Base-by-base conservation (phyloP, 2,797 vertebrate species). In the Paratrypauchen microcephalus region DNA sequence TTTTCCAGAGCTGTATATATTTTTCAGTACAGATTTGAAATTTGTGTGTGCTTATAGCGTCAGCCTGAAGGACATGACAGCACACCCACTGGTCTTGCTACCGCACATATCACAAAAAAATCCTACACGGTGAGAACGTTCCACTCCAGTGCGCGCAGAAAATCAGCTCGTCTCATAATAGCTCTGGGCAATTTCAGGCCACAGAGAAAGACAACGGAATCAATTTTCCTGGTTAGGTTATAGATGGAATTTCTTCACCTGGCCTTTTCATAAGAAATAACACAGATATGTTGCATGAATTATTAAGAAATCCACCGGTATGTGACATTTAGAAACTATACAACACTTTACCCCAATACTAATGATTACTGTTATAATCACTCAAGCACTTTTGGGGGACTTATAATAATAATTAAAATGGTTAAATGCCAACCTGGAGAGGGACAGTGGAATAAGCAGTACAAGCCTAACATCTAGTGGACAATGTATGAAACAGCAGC, bases 201-300 rank as follows among this genome's bases (percentile, higher is more conserved):
- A 88, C 90, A 90, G 86, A 72, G 89, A 88, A 89, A 85, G 83
- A 89, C 89, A 88, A 91, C 88, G 86, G 91, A 93, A 92, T 92
- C 92, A 90, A 91, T 93, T 90, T 90, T 80, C 86, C 88, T 88
- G 88, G 87, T 91, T 92, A 91, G 88, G 87, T 91, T 92, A 90
- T 84, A 86, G 87, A 92, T 92, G 87, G 89, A 89, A 89, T 90
- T 86, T 85, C 71, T 74, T 77, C 32, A 6, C 69, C 65, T 18
- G 39, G 50, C 73, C 74, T 82, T 88, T 80, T 84, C 71, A 83
- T 81, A 71, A 78, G 78, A 86, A 89, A 86, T 88, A 87, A 85
- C 76, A 86, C 78, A 80, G 76, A 87, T 81, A 78, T 82, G 74
- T 83, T 83, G 72, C 67, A 84, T 87, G 72, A 89, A 86, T 90